Evolutionary conservation across 2,113 vertebrate species (phyloP).

Genomic region (Trinectes maculatus): DNA sequence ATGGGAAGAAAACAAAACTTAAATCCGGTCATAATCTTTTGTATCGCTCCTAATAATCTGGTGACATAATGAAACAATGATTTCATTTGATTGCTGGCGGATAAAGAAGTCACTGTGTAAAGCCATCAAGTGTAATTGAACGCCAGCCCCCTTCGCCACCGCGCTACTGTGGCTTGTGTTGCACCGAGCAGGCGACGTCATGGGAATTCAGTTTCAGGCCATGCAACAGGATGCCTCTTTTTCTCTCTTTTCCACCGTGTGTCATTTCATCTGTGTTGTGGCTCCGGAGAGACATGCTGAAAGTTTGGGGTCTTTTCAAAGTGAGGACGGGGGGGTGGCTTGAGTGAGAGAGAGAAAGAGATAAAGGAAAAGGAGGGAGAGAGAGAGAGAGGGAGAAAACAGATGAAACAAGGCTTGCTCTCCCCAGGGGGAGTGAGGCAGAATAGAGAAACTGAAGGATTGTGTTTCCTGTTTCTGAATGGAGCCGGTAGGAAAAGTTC

Average conservation of each 20-base stretch:
- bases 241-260: constrained; percentile 66
- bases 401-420: constrained; percentile 67
- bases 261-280: constrained; percentile 76
- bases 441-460: constrained; percentile 77
- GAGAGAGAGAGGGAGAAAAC: constrained; percentile 45
- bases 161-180: constrained; percentile 58
- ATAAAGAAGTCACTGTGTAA: constrained; percentile 76
- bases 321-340: too few species aligned
- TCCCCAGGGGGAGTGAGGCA: constrained; percentile 66
- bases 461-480: constrained; percentile 81
- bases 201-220: constrained; percentile 78
- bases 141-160: constrained; percentile 44
- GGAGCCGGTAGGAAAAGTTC: constrained; percentile 57
- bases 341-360: constrained; percentile 21
- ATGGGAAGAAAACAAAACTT: background rate
- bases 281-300: constrained; percentile 67
- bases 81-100: constrained; percentile 64
- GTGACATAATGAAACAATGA: constrained; percentile 57
- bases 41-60: constrained; percentile 31
- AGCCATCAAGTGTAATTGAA: constrained; percentile 70
- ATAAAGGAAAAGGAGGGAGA: constrained; percentile 6
- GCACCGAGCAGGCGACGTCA: constrained; percentile 70
- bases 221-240: constrained; percentile 76
- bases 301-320: constrained; percentile 69
- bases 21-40: constrained; percentile 3